phyloP scores from a whole-genome alignment of 2,113 vertebrate species.

The Aramus guarauna region DNA sequence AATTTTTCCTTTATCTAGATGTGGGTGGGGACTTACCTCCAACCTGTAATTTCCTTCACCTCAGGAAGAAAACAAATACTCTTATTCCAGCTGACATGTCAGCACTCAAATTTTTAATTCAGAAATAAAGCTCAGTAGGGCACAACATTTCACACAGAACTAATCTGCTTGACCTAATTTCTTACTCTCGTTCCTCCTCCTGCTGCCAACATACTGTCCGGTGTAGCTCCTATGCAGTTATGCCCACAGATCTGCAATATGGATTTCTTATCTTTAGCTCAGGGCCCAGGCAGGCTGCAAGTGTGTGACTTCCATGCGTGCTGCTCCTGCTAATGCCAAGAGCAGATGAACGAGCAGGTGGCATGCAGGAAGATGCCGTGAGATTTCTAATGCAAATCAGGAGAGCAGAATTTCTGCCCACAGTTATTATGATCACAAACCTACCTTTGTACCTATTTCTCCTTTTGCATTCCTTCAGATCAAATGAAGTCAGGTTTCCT shows the following conservation, averaged over 20 bases:
- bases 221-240: neutral
- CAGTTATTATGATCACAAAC: neutral
- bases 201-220: neutral
- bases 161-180: neutral
- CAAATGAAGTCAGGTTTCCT: neutral
- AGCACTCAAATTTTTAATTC: neutral
- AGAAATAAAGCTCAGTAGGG: constrained; percentile 15
- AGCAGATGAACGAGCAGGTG: constrained; percentile 28
- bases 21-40: neutral
- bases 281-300: neutral
- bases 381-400: neutral
- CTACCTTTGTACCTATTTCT: neutral
- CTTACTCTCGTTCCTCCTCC: neutral
- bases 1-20: neutral
- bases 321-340: neutral
- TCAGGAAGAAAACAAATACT: neutral
- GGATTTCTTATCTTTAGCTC: neutral
- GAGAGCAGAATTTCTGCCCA: neutral
- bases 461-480: neutral
- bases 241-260: neutral
- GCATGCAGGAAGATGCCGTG: neutral
- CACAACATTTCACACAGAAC: neutral
- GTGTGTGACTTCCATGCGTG: neutral
- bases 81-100: neutral
- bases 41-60: neutral